These are phyloP conservation scores for Troilus luridus DNA, from an alignment of 2,888 invertebrate genomes.

Conservation along the genomic window DNA sequence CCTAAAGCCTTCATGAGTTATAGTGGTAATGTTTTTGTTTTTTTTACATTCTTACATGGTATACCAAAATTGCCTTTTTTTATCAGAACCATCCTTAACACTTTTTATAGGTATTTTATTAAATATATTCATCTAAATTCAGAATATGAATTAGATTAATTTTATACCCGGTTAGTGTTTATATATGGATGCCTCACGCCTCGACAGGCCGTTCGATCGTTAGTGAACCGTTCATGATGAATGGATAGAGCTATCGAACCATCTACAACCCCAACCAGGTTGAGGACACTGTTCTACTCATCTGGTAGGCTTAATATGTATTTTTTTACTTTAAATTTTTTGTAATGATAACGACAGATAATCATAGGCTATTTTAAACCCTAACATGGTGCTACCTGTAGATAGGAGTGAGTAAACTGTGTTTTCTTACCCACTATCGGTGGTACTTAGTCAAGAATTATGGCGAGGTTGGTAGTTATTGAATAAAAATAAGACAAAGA, in stretches of 20 bases:
- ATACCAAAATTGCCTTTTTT: no score
- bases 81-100: no score
- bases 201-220: background rate
- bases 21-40: no score
- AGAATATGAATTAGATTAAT: no score
- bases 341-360: background rate
- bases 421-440: background rate
- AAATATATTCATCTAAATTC: no score
- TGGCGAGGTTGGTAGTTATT: background rate
- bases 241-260: background rate
- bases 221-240: background rate
- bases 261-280: background rate
- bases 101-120: no score
- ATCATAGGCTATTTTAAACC: background rate
- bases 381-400: background rate
- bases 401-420: background rate
- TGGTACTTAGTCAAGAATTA: background rate
- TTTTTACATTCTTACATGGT: no score
- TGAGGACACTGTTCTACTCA: background rate
- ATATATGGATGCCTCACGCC: background rate
- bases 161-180: background rate
- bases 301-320: no score
- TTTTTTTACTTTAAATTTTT: background rate
- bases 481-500: background rate
- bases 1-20: no score